These are phyloP conservation scores for Zaprionus lachaisei DNA, from an alignment of 1,140 invertebrate genomes.

Conservation along the genomic window DNA sequence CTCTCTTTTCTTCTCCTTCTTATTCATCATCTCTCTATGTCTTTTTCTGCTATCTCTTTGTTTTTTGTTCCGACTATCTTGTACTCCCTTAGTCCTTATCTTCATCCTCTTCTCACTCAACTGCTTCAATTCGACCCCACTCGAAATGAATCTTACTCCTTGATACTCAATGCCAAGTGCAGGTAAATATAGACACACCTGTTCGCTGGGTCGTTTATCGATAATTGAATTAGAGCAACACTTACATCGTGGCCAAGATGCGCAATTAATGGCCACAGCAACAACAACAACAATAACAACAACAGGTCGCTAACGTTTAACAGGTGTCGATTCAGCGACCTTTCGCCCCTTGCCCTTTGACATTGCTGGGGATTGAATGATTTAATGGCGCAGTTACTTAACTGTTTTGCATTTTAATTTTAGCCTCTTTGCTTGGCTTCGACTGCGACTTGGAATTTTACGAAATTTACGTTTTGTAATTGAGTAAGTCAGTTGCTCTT, in stretches of 20 bases:
- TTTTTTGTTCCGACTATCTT: neutral
- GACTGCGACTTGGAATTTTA: slow-evolving; percentile 3
- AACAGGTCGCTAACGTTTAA: slow-evolving; percentile 19
- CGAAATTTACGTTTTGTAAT: slow-evolving; percentile 50
- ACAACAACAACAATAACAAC: neutral
- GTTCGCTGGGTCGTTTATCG: slow-evolving; percentile 31
- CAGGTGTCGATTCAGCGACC: slow-evolving; percentile 53
- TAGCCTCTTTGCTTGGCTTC: slow-evolving; percentile 21
- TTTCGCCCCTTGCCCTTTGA: slow-evolving; percentile 21
- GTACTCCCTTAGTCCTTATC: neutral
- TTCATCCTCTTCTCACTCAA: neutral
- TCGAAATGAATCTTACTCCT: neutral
- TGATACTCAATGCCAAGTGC: slow-evolving; percentile 58
- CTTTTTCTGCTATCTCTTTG: neutral
- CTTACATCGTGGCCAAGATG: slow-evolving; percentile 24
- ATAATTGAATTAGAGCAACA: slow-evolving; percentile 67
- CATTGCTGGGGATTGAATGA: slow-evolving; percentile 53
- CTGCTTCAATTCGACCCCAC: neutral
- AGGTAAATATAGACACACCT: slow-evolving; percentile 56
- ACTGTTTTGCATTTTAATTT: slow-evolving; percentile 8
- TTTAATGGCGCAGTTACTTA: slow-evolving; percentile 47
- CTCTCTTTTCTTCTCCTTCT: neutral
- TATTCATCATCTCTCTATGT: too few relatives aligned
- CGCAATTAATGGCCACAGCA: slow-evolving; percentile 44
- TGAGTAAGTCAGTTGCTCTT: slow-evolving; percentile 47